Evolutionary conservation across 1,140 invertebrate species (phyloP).

Genomic region (Brachionus rotundiformis): DNA sequence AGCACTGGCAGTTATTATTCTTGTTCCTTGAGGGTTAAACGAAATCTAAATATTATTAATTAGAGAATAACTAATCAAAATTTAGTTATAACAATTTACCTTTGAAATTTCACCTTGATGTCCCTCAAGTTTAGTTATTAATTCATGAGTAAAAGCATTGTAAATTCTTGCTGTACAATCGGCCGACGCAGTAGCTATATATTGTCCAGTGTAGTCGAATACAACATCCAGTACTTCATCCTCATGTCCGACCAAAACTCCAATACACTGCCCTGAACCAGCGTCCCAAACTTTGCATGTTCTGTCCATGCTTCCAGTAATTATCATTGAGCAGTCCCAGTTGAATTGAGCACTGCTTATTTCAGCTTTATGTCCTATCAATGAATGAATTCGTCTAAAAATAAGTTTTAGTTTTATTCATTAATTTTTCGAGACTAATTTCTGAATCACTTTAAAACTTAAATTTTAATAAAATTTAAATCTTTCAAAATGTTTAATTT

Average conservation of each 20-base stretch:
- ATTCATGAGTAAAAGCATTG: slow-evolving; percentile 68
- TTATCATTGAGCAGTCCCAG: slow-evolving; percentile 72
- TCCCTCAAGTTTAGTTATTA: slow-evolving; percentile 70
- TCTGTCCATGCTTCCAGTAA: slow-evolving; percentile 73
- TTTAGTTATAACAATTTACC: slow-evolving; percentile 59
- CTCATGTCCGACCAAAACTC: slow-evolving; percentile 70
- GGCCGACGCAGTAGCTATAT: slow-evolving; percentile 73
- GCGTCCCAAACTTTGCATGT: slow-evolving; percentile 77
- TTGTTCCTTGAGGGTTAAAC: slow-evolving; percentile 42
- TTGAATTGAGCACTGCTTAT: slow-evolving; percentile 76
- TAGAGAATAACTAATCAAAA: background rate
- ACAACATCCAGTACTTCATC: slow-evolving; percentile 77
- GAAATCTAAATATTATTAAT: slow-evolving; percentile 51
- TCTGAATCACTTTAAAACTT: background rate
- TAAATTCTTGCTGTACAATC: slow-evolving; percentile 74
- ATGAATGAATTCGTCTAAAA: slow-evolving; percentile 68
- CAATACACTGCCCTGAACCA: slow-evolving; percentile 67
- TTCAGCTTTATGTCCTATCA: slow-evolving; percentile 73
- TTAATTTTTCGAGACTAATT: background rate
- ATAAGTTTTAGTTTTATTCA: background rate
- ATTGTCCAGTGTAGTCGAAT: slow-evolving; percentile 73
- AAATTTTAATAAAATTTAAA: background rate
- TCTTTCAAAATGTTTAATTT: too few relatives aligned
- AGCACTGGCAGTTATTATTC: slow-evolving; percentile 57
- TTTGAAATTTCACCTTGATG: slow-evolving; percentile 78